Percentiles rank a stretch among this genome's conserved stretches.
phyloP scores from a whole-genome alignment of 2,888 invertebrate species.

The Petrolisthes manimaculis region DNA sequence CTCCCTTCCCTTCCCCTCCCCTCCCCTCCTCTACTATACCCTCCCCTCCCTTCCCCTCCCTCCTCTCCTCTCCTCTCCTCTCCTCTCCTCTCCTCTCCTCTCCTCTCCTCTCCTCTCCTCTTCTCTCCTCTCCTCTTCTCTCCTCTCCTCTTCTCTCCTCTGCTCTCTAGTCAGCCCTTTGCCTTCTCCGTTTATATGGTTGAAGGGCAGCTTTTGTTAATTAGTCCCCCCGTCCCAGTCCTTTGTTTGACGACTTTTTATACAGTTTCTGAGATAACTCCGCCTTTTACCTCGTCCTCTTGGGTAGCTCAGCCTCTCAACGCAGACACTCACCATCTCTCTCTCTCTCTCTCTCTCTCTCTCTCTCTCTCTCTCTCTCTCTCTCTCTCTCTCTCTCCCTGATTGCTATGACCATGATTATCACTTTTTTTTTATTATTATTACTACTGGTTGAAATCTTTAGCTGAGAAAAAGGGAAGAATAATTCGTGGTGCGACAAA shows the following conservation, averaged over 20 bases:
- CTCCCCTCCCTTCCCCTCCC: neutral
- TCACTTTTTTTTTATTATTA: neutral
- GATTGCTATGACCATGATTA: neutral
- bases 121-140: neutral
- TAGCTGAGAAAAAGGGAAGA: neutral
- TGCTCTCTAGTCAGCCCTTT: neutral
- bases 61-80: neutral
- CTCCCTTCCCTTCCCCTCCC: neutral
- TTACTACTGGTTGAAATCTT: too few species aligned
- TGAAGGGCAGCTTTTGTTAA: neutral
- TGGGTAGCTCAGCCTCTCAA: neutral
- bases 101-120: conserved; percentile 3
- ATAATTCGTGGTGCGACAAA: neutral
- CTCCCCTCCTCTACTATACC: neutral
- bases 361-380: neutral
- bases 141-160: neutral
- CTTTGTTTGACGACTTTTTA: neutral
- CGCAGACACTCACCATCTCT: neutral
- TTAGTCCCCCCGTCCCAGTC: too few species aligned
- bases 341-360: neutral
- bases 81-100: neutral
- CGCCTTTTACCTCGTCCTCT: neutral
- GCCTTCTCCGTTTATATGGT: neutral
- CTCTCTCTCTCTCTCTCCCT: neutral
- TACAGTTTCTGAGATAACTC: neutral